A percentile compares a stretch with the other conserved stretches of the same genome.
These are phyloP conservation scores for Naso thynnoides DNA, from an alignment of 2,797 vertebrate species.

Conservation along the genomic window DNA sequence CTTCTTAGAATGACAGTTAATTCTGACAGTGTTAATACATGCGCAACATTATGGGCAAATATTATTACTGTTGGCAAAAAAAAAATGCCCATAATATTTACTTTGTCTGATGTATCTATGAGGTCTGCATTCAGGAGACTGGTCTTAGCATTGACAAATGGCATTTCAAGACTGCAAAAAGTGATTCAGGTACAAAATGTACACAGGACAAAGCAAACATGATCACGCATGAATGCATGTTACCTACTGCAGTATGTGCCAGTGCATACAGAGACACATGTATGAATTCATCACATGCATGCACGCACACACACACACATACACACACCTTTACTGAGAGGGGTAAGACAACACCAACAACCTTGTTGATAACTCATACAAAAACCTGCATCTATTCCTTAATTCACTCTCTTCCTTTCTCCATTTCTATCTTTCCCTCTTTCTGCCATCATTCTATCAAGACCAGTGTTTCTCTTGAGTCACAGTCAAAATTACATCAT, in stretches of 20 bases:
- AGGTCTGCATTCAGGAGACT: constrained; percentile 7
- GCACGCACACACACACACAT: constrained; percentile 23
- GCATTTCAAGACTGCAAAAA: constrained; percentile 38
- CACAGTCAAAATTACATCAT: constrained; percentile 33
- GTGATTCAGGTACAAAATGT: constrained; percentile 50
- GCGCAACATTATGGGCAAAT: too few relatives aligned
- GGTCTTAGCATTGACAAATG: constrained; percentile 39
- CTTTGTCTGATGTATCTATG: constrained; percentile 3
- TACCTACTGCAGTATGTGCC: constrained; percentile 35
- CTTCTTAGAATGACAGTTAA: neutral
- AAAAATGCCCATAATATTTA: constrained; percentile 2
- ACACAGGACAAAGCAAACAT: constrained; percentile 50
- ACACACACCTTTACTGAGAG: constrained; percentile 27
- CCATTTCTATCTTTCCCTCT: neutral
- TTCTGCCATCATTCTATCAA: constrained; percentile 8
- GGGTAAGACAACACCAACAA: constrained; percentile 46
- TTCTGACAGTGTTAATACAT: constrained; percentile 12
- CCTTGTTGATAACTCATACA: constrained; percentile 45
- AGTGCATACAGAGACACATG: constrained; percentile 31
- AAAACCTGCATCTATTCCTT: constrained; percentile 23
- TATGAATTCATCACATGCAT: constrained; percentile 20
- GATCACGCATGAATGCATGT: constrained; percentile 37
- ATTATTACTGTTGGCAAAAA: too few relatives aligned
- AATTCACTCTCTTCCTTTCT: constrained; percentile 10
- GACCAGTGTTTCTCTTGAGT: constrained; percentile 36